A percentile compares a stretch with the other conserved stretches of the same genome.
Conservation (phyloP, 2,797 vertebrate species). For the Monodelphis domestica region DNA sequence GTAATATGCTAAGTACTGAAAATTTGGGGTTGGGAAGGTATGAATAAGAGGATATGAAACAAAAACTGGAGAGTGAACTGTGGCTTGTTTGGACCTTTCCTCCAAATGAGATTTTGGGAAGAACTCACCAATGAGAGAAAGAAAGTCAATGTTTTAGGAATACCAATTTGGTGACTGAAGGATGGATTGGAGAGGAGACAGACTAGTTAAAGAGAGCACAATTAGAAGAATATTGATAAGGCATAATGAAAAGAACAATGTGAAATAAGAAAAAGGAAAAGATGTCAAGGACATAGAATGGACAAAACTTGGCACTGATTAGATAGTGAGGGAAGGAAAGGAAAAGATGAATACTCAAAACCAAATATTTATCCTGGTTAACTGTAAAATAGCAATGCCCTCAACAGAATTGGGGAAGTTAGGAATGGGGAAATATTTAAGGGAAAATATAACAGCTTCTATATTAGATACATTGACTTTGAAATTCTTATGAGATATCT, state of each 20-base stretch:
- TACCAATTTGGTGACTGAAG: background rate
- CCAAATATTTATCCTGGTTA: background rate
- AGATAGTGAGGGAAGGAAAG: background rate
- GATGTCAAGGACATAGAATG: background rate
- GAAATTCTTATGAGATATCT: background rate
- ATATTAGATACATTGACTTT: background rate
- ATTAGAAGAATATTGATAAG: background rate
- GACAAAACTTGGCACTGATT: slow-evolving; percentile 18
- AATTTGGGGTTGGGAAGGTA: background rate
- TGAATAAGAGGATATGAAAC: background rate
- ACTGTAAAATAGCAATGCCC: background rate
- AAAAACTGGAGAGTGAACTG: background rate
- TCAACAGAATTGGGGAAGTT: background rate
- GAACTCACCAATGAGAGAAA: background rate
- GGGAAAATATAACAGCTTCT: background rate
- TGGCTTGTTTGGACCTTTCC: background rate
- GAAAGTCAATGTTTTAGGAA: background rate
- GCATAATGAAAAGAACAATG: background rate
- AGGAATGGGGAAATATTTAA: background rate
- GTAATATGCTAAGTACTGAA: background rate
- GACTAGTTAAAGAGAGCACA: background rate
- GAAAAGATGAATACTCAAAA: background rate
- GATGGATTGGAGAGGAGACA: slow-evolving; percentile 4
- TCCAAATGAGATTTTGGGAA: background rate
- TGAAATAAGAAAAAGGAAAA: slow-evolving; percentile 3